These are phyloP conservation scores for Castor canadensis DNA, from an alignment of 2,113 vertebrate species.

Conservation along the genomic window DNA sequence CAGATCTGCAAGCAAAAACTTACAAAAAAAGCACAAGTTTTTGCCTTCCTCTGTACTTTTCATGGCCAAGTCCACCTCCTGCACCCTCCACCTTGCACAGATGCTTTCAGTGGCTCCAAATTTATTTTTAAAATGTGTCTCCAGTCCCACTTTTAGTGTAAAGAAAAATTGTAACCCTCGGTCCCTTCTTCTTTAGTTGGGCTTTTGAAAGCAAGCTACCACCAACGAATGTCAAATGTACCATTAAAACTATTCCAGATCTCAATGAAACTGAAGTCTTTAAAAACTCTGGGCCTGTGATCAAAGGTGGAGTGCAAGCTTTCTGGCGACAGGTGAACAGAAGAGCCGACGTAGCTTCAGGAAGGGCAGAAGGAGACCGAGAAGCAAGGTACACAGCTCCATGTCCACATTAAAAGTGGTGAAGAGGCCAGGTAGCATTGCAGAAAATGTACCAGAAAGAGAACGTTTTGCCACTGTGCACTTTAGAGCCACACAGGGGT, in stretches of 20 bases:
- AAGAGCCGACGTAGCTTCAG: background rate
- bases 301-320: background rate
- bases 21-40: background rate
- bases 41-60: background rate
- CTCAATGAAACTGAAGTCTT: background rate
- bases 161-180: conserved; percentile 46
- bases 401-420: too few relatives aligned
- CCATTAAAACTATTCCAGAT: background rate
- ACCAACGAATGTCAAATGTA: background rate
- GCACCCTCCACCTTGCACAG: background rate
- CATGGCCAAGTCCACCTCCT: background rate
- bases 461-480: background rate
- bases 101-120: conserved; percentile 46
- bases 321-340: background rate
- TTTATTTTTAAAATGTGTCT: conserved; percentile 34
- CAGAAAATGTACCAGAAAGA: background rate
- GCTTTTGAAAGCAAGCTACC: conserved; percentile 21
- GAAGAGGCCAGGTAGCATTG: background rate
- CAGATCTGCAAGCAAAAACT: background rate
- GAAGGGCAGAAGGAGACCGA: background rate
- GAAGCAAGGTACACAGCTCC: too few relatives aligned
- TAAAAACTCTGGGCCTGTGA: background rate
- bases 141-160: background rate
- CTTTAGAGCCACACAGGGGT: fast-evolving
- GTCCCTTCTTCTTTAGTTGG: background rate